Base-by-base conservation (phyloP, 2,113 vertebrate species). In the Tretioscincus oriximinensis region DNA sequence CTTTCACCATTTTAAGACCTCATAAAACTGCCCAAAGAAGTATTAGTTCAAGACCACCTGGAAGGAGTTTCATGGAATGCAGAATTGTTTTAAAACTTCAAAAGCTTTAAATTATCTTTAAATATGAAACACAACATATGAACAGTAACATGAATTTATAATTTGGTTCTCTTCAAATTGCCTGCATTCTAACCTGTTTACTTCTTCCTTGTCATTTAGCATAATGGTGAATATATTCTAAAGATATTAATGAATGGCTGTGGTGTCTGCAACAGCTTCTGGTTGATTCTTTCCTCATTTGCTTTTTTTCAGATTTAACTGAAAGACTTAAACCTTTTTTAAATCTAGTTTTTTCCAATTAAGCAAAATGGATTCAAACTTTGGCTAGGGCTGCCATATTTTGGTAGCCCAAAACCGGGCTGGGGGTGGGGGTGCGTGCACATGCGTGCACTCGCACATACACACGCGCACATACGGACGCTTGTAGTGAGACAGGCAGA, bases 191-290 rank as follows among this genome's bases (percentile, higher is more conserved):
- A 35, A 74, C n/a, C 29, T 73, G 41, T 61, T 14, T n/a, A 81
- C 29, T 26, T 81, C 66, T 70, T 35, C 35, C 47, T 67, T 51
- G 60, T n/a, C 12, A 14, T 74, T 74, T 64, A 78, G 47, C 61
- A 66, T 61, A 81, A 29, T 5, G 54, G 51, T 69, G 51, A 66
- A 51, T 31, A n/a, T 45, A 58, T 54, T 66, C 63, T 63, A 66
- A 81, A 74, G 74, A 81, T 28, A 73, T 10, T 31, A 73, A 47
- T 61, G 54, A 66, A 54, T 70, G 66, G 24, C 60, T 78, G 35
- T 41, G 31, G 22, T 60, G 31, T 68, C 76, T 78, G 49, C 47
- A 78, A 29, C 47, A 16, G 14, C 65, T 21, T 69, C 21, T 35
- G 35, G 68, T 65, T 10, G 49, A 21, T 41, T 41, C 49, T 69